Base-by-base conservation (phyloP, 2,888 invertebrate genomes). In the Malachius bipustulatus region DNA sequence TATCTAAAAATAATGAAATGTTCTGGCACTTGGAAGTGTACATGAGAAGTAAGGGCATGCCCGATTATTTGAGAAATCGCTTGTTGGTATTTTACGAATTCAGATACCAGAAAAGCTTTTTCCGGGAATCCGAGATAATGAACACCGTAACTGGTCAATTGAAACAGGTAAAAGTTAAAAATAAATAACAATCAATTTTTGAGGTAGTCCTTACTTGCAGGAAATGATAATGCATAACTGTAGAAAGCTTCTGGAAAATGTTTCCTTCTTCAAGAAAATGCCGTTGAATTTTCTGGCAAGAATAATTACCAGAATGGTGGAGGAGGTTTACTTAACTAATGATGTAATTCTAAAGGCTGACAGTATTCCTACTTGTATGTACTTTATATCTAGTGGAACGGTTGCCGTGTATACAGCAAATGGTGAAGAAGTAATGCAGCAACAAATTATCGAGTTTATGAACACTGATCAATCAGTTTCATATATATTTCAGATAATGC, bases 81-180 rank as follows among this genome's bases (percentile, higher is more conserved):
- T 62, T 76, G n/a, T 54, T 67, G 6, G 59, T 60, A 2, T 75
- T 71, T 50, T 75, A 74, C 49, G 65, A 69, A 39, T 71, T 72
- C 51, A 63, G 65, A 38, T 76, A 67, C 48, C 70, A 70, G 46
- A 68, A 67, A 42, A 60, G 62, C 35, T 75, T 70, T 48, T 75
- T 71, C 50, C 64, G 68, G 45, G 75, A 75, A 45, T 62, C 64
- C 4, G 62, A 64, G 24, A 70, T 73, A 30, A 54, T 70, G 6
- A 48, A 59, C 2, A 68, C 69, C 3, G 57, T 76, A 6, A 73
- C 75, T 19, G 70, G 72, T 38, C 62, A 60, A 41, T 39, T 63
- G 19, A 49, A 56, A 41, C 60, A 62, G 45, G 60, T 58, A 44
- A 28, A 4, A 4, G 8, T 8, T 11, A 10, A 10, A 29, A 10